These are phyloP conservation scores for Ahaetulla prasina DNA, from an alignment of 2,113 vertebrate genomes.

Conservation along the genomic window DNA sequence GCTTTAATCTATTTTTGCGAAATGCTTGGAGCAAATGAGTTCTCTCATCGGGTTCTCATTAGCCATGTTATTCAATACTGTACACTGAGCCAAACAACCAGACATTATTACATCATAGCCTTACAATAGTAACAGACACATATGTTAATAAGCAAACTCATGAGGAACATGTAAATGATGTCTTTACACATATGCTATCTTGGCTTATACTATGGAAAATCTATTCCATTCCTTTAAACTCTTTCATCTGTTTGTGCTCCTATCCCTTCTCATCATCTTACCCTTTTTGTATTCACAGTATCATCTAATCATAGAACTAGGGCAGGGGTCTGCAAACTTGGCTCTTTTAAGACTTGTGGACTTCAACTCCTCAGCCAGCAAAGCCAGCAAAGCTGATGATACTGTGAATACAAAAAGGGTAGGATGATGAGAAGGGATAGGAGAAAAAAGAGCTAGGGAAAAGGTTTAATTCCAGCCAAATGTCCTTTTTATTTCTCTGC, in stretches of 20 bases:
- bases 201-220: background rate
- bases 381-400: no score
- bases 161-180: background rate
- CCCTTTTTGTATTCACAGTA: background rate
- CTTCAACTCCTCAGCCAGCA: no score
- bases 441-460: no score
- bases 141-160: background rate
- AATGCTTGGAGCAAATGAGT: background rate
- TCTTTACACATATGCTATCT: background rate
- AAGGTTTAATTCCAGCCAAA: background rate
- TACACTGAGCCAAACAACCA: background rate
- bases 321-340: no score
- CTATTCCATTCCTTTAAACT: background rate
- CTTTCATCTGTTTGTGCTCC: background rate
- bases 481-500: background rate
- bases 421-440: no score
- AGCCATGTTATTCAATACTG: background rate
- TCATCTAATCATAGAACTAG: background rate
- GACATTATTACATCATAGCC: background rate
- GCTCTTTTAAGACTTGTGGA: no score
- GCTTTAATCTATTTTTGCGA: background rate
- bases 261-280: background rate
- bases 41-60: background rate
- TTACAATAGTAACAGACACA: background rate
- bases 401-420: no score